A percentile compares a stretch with the other conserved stretches of the same genome.
These are phyloP conservation scores for Rhincodon typus DNA, from an alignment of 2,797 vertebrate genomes.

Conservation along the genomic window DNA sequence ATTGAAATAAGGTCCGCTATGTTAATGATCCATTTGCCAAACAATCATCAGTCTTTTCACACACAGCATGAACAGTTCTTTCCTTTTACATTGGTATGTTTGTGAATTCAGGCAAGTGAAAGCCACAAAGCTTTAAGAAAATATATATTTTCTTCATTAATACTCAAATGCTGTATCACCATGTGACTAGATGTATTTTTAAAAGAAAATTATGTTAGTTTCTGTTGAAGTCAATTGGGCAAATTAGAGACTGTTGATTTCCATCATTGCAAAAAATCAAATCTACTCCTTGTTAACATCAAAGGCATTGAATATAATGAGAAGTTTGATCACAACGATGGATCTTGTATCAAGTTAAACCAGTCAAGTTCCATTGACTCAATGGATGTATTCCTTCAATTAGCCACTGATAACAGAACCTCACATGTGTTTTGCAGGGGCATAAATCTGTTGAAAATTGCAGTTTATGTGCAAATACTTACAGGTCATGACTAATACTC, in stretches of 20 bases:
- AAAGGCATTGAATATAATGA: neutral
- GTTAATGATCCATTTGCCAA: too few relatives aligned
- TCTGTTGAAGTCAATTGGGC: neutral
- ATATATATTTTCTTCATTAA: too few relatives aligned
- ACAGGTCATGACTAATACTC: neutral
- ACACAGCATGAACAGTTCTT: too few relatives aligned
- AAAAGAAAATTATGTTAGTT: neutral
- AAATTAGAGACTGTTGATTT: neutral
- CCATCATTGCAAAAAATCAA: neutral
- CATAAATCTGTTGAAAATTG: neutral
- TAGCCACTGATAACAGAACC: neutral
- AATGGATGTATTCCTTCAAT: neutral
- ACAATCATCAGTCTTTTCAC: too few relatives aligned
- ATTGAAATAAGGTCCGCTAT: too few relatives aligned
- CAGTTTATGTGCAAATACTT: neutral
- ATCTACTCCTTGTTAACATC: neutral
- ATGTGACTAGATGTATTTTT: too few relatives aligned
- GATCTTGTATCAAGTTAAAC: neutral
- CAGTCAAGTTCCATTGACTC: neutral
- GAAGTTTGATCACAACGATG: neutral
- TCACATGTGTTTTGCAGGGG: neutral
- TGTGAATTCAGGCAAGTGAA: too few relatives aligned
- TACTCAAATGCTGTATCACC: too few relatives aligned
- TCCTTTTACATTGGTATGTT: too few relatives aligned
- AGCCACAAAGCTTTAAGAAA: too few relatives aligned